phyloP scores from a whole-genome alignment of 53 echinoderm and acorn worm species.

The Echinarachnius parma region DNA sequence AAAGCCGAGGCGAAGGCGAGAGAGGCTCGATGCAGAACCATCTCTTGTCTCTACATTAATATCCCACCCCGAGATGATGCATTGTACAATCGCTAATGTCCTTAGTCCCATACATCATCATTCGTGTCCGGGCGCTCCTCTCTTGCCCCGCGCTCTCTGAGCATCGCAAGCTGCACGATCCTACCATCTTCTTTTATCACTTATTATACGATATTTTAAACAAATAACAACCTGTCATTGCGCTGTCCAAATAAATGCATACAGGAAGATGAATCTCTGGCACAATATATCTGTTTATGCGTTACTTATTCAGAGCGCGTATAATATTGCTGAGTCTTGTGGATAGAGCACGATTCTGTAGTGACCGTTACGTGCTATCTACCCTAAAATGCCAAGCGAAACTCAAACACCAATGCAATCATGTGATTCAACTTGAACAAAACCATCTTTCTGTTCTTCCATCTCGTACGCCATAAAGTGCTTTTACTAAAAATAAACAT shows the following conservation, averaged over 20 bases:
- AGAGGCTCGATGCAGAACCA: constrained; percentile 19
- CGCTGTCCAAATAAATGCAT: constrained; percentile 28
- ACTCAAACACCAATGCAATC: no score
- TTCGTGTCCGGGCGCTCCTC: constrained; percentile 17
- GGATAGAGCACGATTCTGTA: no score
- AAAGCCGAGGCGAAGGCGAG: constrained; percentile 22
- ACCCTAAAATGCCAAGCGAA: no score
- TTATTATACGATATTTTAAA: constrained; percentile 39
- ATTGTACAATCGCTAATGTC: constrained; percentile 34
- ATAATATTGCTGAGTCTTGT: constrained; percentile 17
- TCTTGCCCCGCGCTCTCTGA: not conserved
- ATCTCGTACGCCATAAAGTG: no score
- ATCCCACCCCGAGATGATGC: constrained; percentile 35
- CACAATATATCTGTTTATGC: constrained; percentile 39
- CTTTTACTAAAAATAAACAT: no score
- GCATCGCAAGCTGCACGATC: no score
- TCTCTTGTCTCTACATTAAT: constrained; percentile 31
- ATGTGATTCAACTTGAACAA: no score
- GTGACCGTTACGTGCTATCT: no score
- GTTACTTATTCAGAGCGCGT: constrained; percentile 40
- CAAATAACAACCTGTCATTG: constrained; percentile 44
- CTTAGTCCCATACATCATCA: constrained; percentile 41
- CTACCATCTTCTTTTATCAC: constrained; percentile 1
- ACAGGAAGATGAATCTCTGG: constrained; percentile 29
- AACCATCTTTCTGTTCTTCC: no score